These are phyloP conservation scores for Lepus europaeus DNA, from an alignment of 2,113 vertebrate genomes.

Conservation along the genomic window DNA sequence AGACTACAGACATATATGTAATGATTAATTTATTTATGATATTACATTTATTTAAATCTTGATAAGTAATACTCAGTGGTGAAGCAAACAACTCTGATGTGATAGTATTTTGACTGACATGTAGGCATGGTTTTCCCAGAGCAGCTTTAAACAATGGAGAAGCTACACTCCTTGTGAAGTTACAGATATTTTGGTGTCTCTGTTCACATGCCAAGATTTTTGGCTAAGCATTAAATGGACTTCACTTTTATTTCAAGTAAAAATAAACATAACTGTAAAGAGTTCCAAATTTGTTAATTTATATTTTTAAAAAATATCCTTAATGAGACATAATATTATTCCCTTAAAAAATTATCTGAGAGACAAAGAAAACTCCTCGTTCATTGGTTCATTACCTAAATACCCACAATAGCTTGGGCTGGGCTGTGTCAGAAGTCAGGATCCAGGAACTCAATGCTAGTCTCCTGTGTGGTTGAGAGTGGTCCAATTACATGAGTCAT, in stretches of 20 bases:
- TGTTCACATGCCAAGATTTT: background rate
- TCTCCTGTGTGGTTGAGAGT: no score
- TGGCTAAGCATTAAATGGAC: background rate
- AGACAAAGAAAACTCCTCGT: no score
- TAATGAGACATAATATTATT: background rate
- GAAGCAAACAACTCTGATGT: background rate
- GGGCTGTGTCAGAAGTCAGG: no score
- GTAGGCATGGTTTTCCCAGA: background rate
- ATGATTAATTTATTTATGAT: background rate
- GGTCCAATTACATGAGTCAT: no score
- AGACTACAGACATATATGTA: background rate
- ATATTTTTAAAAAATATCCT: background rate
- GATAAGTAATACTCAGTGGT: background rate
- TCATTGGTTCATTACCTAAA: no score
- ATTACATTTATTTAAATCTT: constrained; percentile 8
- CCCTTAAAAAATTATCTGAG: no score
- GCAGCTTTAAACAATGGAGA: background rate
- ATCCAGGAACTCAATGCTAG: no score
- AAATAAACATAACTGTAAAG: background rate
- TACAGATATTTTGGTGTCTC: background rate
- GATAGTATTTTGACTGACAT: constrained; percentile 13
- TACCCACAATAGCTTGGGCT: no score
- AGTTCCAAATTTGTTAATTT: background rate
- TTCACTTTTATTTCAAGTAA: constrained; percentile 15
- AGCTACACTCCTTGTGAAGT: background rate